phyloP scores from a whole-genome alignment of 2,888 invertebrate genomes.

The Drosophila bunnanda region DNA sequence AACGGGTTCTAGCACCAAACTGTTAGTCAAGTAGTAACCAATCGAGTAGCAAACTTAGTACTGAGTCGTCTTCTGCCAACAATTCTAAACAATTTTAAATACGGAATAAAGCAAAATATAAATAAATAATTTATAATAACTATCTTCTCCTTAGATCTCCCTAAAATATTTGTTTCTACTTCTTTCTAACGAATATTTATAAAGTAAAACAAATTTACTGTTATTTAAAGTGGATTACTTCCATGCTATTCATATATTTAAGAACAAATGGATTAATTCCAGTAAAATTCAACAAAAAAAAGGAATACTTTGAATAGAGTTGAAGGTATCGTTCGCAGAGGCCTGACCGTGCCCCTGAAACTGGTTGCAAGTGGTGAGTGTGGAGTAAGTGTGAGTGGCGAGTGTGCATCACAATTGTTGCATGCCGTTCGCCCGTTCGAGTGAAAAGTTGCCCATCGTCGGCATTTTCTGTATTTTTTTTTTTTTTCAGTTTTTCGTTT shows the following conservation, averaged over 20 bases:
- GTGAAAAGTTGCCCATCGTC: slow-evolving; percentile 38
- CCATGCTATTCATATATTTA: background rate
- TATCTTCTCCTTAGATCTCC: no score
- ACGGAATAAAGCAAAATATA: no score
- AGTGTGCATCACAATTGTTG: slow-evolving; percentile 58
- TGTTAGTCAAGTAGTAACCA: background rate
- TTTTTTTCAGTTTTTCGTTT: slow-evolving; percentile 8
- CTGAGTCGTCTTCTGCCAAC: background rate
- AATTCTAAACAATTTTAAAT: background rate
- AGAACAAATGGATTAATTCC: background rate
- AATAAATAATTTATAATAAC: no score
- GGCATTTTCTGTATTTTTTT: slow-evolving; percentile 1
- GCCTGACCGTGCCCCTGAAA: slow-evolving; percentile 26
- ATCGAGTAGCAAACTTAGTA: background rate
- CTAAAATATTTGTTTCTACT: no score
- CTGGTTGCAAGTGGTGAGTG: slow-evolving; percentile 39
- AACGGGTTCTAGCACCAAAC: background rate
- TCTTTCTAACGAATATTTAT: background rate
- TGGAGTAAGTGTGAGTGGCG: slow-evolving; percentile 14
- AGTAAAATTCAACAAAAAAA: background rate
- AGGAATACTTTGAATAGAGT: background rate
- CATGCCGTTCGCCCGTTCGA: slow-evolving; percentile 36
- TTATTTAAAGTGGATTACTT: background rate
- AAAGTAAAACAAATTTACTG: background rate
- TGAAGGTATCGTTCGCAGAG: background rate